Percentiles rank a stretch among this genome's conserved stretches.
phyloP scores from a whole-genome alignment of 2,797 vertebrate genomes.

The Numenius phaeopus region DNA sequence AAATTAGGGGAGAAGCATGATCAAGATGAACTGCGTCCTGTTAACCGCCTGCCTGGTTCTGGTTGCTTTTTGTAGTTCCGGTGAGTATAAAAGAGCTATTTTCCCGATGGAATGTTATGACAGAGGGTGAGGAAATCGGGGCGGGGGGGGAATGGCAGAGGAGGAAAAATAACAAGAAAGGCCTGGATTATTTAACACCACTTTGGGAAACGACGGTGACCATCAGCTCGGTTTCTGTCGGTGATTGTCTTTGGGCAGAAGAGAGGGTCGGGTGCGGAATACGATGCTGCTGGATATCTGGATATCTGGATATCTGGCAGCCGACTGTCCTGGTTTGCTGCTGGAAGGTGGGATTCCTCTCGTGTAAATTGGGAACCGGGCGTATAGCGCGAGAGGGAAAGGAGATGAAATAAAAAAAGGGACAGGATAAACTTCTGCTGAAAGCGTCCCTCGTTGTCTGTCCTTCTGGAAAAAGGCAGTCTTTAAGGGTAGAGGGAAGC shows the following conservation, averaged over 20 bases:
- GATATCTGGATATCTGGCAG: not conserved
- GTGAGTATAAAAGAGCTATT: constrained; percentile 43
- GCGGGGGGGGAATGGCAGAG: not conserved
- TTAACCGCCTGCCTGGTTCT: constrained; percentile 17
- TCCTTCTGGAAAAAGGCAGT: not conserved
- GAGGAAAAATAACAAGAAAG: not conserved
- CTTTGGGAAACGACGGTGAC: not conserved
- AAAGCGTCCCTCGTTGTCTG: not conserved
- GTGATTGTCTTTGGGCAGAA: not conserved
- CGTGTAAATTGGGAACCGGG: not conserved
- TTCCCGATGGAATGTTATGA: not conserved
- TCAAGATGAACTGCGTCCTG: constrained; percentile 58
- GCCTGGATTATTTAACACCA: not conserved
- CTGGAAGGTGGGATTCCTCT: not conserved
- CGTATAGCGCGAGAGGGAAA: not conserved
- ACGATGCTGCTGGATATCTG: not conserved
- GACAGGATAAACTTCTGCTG: not conserved
- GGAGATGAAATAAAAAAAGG: not conserved
- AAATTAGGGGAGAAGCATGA: constrained; percentile 4
- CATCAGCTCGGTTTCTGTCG: not conserved
- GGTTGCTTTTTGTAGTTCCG: constrained; percentile 32
- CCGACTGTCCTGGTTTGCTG: not conserved
- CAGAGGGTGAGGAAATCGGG: not conserved
- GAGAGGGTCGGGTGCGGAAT: rapidly evolving
- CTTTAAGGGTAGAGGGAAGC: not conserved